Evolutionary conservation across 2,888 invertebrate species (phyloP).

Genomic region (Pegoplata infirma): DNA sequence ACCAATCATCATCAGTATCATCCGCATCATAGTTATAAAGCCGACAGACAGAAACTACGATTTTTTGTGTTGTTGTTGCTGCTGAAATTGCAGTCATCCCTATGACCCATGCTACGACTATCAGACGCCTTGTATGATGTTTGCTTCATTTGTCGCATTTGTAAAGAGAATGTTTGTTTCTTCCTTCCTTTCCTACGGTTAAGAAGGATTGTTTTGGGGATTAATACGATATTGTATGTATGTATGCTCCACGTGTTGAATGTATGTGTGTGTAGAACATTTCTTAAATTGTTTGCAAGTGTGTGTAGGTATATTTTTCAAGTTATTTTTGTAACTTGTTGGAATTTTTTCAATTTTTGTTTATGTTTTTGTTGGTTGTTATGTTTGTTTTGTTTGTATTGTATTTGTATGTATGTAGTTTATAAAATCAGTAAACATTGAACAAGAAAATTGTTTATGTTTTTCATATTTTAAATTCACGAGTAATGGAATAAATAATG

Average conservation of each 20-base stretch:
- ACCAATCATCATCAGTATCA: conserved; percentile 57
- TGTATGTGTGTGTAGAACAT: conserved; percentile 12
- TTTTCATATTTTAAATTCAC: conserved; percentile 62
- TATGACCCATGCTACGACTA: conserved; percentile 70
- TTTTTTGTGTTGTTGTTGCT: too few relatives aligned
- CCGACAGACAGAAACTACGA: conserved; percentile 62
- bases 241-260: conserved; percentile 1
- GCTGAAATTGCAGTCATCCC: conserved; percentile 67
- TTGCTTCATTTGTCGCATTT: conserved; percentile 69
- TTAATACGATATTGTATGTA: conserved; percentile 7
- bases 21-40: conserved; percentile 34
- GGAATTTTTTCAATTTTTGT: conserved; percentile 65
- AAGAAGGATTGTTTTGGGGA: conserved; percentile 57
- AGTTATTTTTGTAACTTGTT: conserved; percentile 67
- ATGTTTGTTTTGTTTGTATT: conserved; percentile 51
- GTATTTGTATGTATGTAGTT: conserved; percentile 19
- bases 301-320: conserved; percentile 42
- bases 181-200: conserved; percentile 27
- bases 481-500: conserved; percentile 55
- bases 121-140: conserved; percentile 75
- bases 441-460: conserved; percentile 58
- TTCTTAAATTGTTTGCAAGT: too few relatives aligned
- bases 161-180: conserved; percentile 59
- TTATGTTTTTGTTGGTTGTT: conserved; percentile 59
- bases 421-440: conserved; percentile 34